Evolutionary conservation across 2,113 vertebrate genomes (phyloP), one percentile per base, ranked within the genome.

Genomic region (Pampusana beccarii): DNA sequence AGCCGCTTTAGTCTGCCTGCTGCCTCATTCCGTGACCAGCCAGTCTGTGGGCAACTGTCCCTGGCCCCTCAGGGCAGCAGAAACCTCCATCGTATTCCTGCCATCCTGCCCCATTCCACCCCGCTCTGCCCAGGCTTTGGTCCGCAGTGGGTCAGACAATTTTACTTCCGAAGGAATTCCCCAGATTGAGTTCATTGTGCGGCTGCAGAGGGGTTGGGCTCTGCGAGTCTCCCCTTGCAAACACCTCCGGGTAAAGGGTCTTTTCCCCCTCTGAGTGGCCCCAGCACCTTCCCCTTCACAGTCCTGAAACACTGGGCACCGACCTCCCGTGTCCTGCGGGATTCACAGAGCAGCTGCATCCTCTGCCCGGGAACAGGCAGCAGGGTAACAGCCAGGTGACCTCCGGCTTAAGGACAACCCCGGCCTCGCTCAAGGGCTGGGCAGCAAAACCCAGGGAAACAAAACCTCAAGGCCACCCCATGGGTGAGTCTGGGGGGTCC

Each of bases 131-230:
- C 0, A 1, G 26, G 23, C 19, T 26, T 18, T 10, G 40, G 33
- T 26, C 40, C 1, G 1, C 61, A 40, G n/a, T 1, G 11, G 46
- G n/a, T 51, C 50, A 38, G 80, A 28, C 5, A 9, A 4, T 2
- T 80, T 9, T 40, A 15, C n/a, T 65, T 50, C 26, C 33, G 73
- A 73, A 84, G 85, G 16, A 62, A 56, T 38, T 33, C 66, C 44
- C 25, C 13, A 34, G 70, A 7, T 29, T 2, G 0, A 5, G 8
- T 33, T 77, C 18, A 9, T 26, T 11, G 0, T 1, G 11, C 0
- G 6, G 62, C 67, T 60, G 44, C 2, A 9, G 60, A 56, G 29
- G 18, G 6, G 46, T 8, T 2, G 17, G 20, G 19, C 40, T 70
- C 40, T 86, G 46, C 40, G 16, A 34, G 26, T 21, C 12, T 19